Evolutionary conservation across 2,888 invertebrate species (phyloP).

Genomic region (Drosophila mulleri): DNA sequence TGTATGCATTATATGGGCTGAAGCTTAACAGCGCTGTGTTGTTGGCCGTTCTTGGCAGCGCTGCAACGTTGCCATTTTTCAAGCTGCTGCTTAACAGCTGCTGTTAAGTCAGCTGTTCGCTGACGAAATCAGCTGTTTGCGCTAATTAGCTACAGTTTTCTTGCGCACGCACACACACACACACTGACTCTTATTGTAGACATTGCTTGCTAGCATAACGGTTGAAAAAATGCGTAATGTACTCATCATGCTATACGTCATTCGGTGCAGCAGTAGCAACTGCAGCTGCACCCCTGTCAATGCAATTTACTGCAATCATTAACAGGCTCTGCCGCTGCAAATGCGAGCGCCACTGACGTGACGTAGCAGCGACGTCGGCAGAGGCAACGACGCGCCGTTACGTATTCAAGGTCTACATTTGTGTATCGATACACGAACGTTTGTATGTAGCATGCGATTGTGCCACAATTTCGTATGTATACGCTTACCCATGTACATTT

Average conservation of each 20-base stretch:
- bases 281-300: slow-evolving; percentile 14
- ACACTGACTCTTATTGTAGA: background rate
- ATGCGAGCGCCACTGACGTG: slow-evolving; percentile 27
- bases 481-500: slow-evolving; percentile 34
- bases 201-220: background rate
- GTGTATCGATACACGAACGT: slow-evolving; percentile 67
- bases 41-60: slow-evolving; percentile 7
- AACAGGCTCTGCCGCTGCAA: slow-evolving; percentile 33
- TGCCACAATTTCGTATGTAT: slow-evolving; percentile 51
- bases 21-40: slow-evolving; percentile 24
- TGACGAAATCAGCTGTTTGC: slow-evolving; percentile 39
- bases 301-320: slow-evolving; percentile 30
- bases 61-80: slow-evolving; percentile 41
- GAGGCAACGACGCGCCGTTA: slow-evolving; percentile 48
- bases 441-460: slow-evolving; percentile 22
- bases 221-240: slow-evolving; percentile 12
- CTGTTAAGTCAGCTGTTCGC: slow-evolving; percentile 65
- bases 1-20: background rate
- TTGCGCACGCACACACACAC: background rate
- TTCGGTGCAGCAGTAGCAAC: slow-evolving; percentile 11
- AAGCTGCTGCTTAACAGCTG: slow-evolving; percentile 41
- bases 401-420: slow-evolving; percentile 77
- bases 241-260: slow-evolving; percentile 17
- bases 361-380: slow-evolving; percentile 49
- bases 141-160: slow-evolving; percentile 21